phyloP scores from a whole-genome alignment of 2,888 invertebrate genomes.

The Meganola albula region DNA sequence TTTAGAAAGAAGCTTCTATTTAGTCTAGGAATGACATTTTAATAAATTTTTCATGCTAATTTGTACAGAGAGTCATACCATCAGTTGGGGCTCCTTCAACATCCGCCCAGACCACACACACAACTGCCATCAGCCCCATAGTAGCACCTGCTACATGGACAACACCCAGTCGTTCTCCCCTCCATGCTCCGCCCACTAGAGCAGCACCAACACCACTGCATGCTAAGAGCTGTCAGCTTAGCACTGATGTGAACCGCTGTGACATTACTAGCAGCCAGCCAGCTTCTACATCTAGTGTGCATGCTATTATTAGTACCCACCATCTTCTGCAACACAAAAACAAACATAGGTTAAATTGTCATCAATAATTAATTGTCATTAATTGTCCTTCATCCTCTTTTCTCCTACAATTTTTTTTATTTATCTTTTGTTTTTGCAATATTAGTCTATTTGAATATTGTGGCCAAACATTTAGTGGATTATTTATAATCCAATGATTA shows the following conservation, averaged over 20 bases:
- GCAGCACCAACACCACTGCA: constrained; percentile 92
- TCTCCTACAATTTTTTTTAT: too few relatives aligned
- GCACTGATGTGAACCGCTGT: constrained; percentile 77
- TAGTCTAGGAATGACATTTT: too few relatives aligned
- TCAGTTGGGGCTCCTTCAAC: constrained; percentile 83
- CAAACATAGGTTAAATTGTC: too few relatives aligned
- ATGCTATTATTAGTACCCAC: constrained; percentile 87
- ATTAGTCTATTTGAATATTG: too few relatives aligned
- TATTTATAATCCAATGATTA: too few relatives aligned
- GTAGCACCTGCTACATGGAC: constrained; percentile 88
- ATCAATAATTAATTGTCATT: too few relatives aligned
- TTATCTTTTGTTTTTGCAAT: too few relatives aligned
- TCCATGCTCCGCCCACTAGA: constrained; percentile 86
- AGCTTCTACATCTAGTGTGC: constrained; percentile 90
- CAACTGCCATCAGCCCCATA: constrained; percentile 88
- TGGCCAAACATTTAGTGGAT: too few relatives aligned
- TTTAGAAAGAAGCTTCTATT: too few relatives aligned
- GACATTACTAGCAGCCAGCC: constrained; percentile 89
- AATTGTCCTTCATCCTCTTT: too few relatives aligned
- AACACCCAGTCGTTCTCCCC: constrained; percentile 85
- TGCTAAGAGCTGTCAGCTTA: constrained; percentile 86
- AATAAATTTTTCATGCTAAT: not conserved
- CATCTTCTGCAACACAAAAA: constrained; percentile 66
- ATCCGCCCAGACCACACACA: constrained; percentile 90
- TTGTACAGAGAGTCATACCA: too few relatives aligned